Base-by-base conservation (phyloP, 2,888 invertebrate species). In the Pimpla rufipes region DNA sequence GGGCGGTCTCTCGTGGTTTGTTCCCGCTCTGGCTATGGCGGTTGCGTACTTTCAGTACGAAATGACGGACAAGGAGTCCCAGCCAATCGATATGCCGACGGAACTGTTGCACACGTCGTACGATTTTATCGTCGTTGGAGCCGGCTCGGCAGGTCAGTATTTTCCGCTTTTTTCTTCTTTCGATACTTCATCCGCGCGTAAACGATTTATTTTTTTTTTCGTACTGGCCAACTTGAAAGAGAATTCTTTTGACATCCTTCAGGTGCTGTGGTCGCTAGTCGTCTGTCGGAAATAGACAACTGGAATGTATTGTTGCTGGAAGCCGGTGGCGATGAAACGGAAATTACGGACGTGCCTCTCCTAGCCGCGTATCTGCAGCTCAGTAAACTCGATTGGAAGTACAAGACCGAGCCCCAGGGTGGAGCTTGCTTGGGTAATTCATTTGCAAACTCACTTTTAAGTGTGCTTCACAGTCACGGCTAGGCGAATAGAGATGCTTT, bases 281-380 rank as follows among this genome's bases (percentile, higher is more conserved):
- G 98, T 59, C 93, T 98, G 29, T 96, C 96, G 42, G 97, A 97
- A 93, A 94, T 97, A 21, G 96, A 96, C 83, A 94, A 96, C 85
- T 97, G 97, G 97, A 97, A 96, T 85, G 95, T 98, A 0, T 94
- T 98, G 2, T 93, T 98, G 0, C 90, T 98, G 86, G 98, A 98
- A 93, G 98, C 98, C 0, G 98, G 98, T 0, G 97, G 97, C 0
- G 97, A 98, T 93, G 98, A 98, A 93, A 98, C 97, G 0, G 98
- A 98, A 93, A 96, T 98, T 89, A 97, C 97, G 0, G 98, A 98
- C 90, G 97, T 98, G 0, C 98, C 98, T 0, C 94, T 98, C 2
- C 95, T 98, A 91, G 98, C 98, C 0, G 98, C 97, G 0, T 98
- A 97, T 90, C 94, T 98, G 74, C 98, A 98, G 93, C 94, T 97